These are phyloP conservation scores for Euglossa dilemma DNA, from an alignment of 1,140 invertebrate genomes.

Conservation along the genomic window DNA sequence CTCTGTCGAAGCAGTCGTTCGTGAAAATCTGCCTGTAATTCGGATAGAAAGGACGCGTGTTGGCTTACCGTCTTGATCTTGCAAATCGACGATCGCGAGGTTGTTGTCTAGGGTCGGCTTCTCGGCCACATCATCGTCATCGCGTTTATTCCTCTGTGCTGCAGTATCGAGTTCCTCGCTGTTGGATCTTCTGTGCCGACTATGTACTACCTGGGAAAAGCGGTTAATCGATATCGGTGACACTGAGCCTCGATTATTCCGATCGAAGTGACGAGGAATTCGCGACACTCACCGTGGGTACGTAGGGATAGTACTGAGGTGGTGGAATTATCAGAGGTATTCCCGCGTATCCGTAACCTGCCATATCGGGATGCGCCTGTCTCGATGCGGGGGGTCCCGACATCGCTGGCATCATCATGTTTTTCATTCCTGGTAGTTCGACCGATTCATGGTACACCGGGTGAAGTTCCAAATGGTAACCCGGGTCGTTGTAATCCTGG, in stretches of 20 bases:
- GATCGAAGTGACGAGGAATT: neutral
- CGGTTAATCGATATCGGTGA: neutral
- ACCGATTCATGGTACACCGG: neutral
- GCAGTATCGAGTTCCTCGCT: neutral
- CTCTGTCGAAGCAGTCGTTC: neutral
- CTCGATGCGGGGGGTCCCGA: no score
- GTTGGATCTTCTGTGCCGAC: conserved; percentile 40
- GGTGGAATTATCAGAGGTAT: neutral
- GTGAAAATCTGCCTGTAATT: neutral
- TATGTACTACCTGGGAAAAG: conserved; percentile 47
- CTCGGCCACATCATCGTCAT: conserved; percentile 50
- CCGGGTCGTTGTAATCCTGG: neutral
- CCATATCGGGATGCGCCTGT: neutral
- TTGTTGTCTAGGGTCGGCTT: conserved; percentile 49
- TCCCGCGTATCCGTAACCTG: neutral
- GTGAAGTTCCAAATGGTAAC: conserved; percentile 23
- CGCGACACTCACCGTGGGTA: conserved; percentile 14
- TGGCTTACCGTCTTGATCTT: conserved; percentile 23
- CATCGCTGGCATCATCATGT: neutral
- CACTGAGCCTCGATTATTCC: neutral
- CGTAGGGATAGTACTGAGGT: neutral
- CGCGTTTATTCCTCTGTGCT: neutral
- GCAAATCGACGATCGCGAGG: conserved; percentile 20
- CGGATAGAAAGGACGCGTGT: no score
- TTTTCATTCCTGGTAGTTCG: no score